phyloP scores from a whole-genome alignment of 2,888 invertebrate species.

The Andrena praecox region DNA sequence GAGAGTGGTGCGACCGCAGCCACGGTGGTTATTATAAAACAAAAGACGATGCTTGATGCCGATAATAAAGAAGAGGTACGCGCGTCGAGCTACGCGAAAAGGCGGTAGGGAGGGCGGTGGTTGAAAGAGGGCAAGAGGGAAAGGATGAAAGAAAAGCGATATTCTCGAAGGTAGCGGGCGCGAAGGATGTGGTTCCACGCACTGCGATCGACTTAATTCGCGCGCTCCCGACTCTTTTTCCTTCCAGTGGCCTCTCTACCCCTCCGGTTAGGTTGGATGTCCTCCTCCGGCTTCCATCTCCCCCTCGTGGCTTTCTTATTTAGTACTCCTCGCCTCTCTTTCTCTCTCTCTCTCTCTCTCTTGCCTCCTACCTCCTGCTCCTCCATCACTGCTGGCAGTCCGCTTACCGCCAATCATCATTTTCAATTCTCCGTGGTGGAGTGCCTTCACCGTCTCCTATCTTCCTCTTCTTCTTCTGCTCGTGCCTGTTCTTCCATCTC shows the following conservation, averaged over 20 bases:
- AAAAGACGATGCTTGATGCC: slow-evolving; percentile 82
- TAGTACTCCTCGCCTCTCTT: slow-evolving; percentile 64
- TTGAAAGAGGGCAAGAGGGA: slow-evolving; percentile 49
- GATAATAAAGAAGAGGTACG: slow-evolving; percentile 83
- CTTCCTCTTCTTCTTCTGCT: slow-evolving; percentile 50
- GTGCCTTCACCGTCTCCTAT: slow-evolving; percentile 70
- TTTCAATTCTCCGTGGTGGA: slow-evolving; percentile 81
- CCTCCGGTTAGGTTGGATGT: slow-evolving; percentile 60
- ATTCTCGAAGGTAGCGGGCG: slow-evolving; percentile 76
- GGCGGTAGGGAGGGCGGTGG: slow-evolving; percentile 47
- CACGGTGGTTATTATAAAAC: slow-evolving; percentile 83
- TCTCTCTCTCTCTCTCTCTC: slow-evolving; percentile 37
- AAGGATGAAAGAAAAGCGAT: slow-evolving; percentile 76
- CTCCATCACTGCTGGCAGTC: slow-evolving; percentile 69
- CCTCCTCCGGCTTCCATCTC: slow-evolving; percentile 61
- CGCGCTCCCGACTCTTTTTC: slow-evolving; percentile 80
- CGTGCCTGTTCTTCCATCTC: slow-evolving; percentile 51
- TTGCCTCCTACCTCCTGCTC: slow-evolving; percentile 60
- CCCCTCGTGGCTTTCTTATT: slow-evolving; percentile 76
- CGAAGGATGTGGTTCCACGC: slow-evolving; percentile 84
- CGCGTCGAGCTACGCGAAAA: slow-evolving; percentile 58
- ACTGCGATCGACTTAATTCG: slow-evolving; percentile 84
- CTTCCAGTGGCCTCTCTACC: slow-evolving; percentile 65
- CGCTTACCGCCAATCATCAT: slow-evolving; percentile 82
- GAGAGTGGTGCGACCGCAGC: slow-evolving; percentile 72